phyloP scores from a whole-genome alignment of 2,888 invertebrate species.

The Tanypteryx hageni region DNA sequence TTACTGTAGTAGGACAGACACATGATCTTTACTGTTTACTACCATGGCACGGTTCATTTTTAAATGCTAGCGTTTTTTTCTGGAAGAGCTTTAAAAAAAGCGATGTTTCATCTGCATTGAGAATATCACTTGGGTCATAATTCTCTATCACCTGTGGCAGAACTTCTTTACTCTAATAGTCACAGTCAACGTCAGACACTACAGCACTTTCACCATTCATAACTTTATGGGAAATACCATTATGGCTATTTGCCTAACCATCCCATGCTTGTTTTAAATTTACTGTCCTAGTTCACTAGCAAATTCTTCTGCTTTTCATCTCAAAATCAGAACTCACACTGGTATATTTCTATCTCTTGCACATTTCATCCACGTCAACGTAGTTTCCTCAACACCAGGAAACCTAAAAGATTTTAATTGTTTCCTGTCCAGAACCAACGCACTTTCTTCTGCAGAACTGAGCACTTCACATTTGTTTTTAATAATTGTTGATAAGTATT shows the following conservation, averaged over 20 bases:
- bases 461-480: too few species aligned
- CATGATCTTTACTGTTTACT: too few species aligned
- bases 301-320: background rate
- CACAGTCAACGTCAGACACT: slow-evolving; percentile 69
- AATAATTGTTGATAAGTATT: too few species aligned
- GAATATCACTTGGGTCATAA: slow-evolving; percentile 69
- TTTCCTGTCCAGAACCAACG: too few species aligned
- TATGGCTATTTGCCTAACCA: slow-evolving; percentile 70
- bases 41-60: too few species aligned
- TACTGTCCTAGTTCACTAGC: background rate
- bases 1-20: too few species aligned
- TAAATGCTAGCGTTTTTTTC: slow-evolving; percentile 70
- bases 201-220: slow-evolving; percentile 69
- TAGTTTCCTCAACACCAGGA: too few species aligned
- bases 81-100: slow-evolving; percentile 70
- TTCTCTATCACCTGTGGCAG: slow-evolving; percentile 67
- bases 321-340: background rate
- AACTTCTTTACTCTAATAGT: slow-evolving; percentile 70
- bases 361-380: too few species aligned
- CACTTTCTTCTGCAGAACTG: too few species aligned
- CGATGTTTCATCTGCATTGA: slow-evolving; percentile 71
- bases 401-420: too few species aligned
- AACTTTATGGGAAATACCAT: slow-evolving; percentile 69
- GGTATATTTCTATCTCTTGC: too few species aligned
- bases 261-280: slow-evolving; percentile 70